These are phyloP conservation scores for Drosophila quinaria DNA, from an alignment of 2,888 invertebrate genomes.

Conservation along the genomic window DNA sequence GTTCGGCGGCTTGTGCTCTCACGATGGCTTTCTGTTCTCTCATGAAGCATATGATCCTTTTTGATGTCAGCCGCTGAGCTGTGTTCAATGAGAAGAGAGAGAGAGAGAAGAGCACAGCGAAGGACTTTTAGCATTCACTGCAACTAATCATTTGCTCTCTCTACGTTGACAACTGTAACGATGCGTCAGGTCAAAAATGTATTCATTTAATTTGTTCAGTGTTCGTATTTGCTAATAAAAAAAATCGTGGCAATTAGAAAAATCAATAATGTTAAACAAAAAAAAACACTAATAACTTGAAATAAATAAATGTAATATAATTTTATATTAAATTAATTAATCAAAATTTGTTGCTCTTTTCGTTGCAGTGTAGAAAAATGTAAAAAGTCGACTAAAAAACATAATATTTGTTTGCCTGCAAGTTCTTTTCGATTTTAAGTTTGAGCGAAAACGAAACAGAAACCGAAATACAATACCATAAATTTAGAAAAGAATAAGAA, in stretches of 20 bases:
- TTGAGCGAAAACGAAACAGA: slow-evolving; percentile 57
- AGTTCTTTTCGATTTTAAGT: slow-evolving; percentile 79
- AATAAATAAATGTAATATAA: background rate
- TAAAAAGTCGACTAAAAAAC: slow-evolving; percentile 82
- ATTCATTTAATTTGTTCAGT: no score
- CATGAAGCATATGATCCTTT: no score
- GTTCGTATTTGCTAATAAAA: background rate
- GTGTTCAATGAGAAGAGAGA: no score
- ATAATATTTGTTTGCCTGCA: slow-evolving; percentile 78
- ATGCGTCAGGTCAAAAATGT: no score
- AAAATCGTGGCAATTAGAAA: background rate
- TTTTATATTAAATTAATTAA: slow-evolving; percentile 7
- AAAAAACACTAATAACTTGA: background rate
- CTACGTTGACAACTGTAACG: background rate
- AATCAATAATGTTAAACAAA: background rate
- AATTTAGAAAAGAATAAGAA: slow-evolving; percentile 34
- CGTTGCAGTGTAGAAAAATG: slow-evolving; percentile 83
- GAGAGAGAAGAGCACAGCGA: no score
- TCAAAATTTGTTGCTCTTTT: slow-evolving; percentile 33
- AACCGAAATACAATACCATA: slow-evolving; percentile 41
- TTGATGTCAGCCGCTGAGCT: no score
- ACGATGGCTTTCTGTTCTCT: no score
- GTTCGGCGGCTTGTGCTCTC: no score
- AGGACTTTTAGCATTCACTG: no score
- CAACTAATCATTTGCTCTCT: background rate